Evolutionary conservation across 1,140 invertebrate species (phyloP).

Genomic region (Euschistus heros): DNA sequence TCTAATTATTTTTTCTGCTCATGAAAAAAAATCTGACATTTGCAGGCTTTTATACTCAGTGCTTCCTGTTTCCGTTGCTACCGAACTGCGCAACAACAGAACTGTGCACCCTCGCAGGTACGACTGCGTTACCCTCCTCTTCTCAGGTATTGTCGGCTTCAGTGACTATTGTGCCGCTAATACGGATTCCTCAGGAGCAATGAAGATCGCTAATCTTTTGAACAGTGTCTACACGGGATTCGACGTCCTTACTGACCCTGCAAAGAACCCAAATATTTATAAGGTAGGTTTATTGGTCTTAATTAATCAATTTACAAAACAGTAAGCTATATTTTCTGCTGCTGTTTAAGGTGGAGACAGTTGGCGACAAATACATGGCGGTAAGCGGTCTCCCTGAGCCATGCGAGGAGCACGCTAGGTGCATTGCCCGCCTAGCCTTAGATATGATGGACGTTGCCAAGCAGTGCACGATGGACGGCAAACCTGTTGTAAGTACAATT

Average conservation of each 20-base stretch:
- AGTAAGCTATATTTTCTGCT: too few species aligned
- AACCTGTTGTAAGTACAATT: slow-evolving; percentile 61
- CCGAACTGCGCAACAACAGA: slow-evolving; percentile 77
- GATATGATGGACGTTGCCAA: slow-evolving; percentile 93
- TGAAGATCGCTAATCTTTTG: slow-evolving; percentile 86
- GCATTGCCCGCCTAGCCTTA: slow-evolving; percentile 82
- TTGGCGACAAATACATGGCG: slow-evolving; percentile 98
- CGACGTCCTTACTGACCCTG: slow-evolving; percentile 82
- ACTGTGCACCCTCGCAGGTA: slow-evolving; percentile 78
- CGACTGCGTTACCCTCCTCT: slow-evolving; percentile 80
- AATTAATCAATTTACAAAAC: too few species aligned
- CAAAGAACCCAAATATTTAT: slow-evolving; percentile 84
- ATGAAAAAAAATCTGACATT: too few species aligned
- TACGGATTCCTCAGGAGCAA: slow-evolving; percentile 74
- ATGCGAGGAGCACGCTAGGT: slow-evolving; percentile 80
- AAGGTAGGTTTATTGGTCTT: slow-evolving; percentile 78
- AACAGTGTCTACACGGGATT: slow-evolving; percentile 86
- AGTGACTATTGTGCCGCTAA: slow-evolving; percentile 74
- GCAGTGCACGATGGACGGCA: slow-evolving; percentile 73
- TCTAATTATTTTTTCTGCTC: too few species aligned
- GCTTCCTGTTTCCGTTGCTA: slow-evolving; percentile 83
- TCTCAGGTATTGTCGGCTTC: slow-evolving; percentile 90
- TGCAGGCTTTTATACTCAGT: slow-evolving; percentile 84
- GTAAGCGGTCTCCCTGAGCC: slow-evolving; percentile 92
- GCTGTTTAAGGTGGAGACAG: slow-evolving; percentile 85